Conservation (phyloP, 1,140 invertebrate species). For the Apocrypta bakeri region DNA sequence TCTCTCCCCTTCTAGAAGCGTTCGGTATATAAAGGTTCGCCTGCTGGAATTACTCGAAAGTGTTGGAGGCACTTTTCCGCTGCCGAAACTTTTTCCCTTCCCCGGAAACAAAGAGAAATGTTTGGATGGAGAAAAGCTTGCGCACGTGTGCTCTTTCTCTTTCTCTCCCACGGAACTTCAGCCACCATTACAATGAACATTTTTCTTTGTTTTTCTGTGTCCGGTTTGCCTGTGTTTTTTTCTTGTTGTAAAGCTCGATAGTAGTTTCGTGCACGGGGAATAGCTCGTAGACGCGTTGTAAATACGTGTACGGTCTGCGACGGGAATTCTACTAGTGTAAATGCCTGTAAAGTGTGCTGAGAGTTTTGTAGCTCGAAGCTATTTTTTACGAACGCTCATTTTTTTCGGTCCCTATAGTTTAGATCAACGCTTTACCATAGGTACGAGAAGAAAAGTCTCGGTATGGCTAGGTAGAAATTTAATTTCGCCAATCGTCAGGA, state of each 20-base stretch:
- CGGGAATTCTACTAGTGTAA: not conserved
- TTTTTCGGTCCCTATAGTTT: too few species aligned
- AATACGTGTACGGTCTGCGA: not conserved
- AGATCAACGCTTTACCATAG: too few species aligned
- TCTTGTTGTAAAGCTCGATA: not conserved
- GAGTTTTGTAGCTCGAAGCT: not conserved
- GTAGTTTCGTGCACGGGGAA: not conserved
- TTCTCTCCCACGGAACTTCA: not conserved
- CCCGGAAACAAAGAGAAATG: conserved; percentile 34
- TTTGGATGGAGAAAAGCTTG: conserved; percentile 14
- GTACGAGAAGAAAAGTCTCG: too few species aligned
- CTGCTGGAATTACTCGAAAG: conserved; percentile 32
- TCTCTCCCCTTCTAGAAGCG: not conserved
- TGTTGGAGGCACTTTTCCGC: conserved; percentile 22
- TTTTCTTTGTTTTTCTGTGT: conserved; percentile 19
- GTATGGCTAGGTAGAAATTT: too few species aligned
- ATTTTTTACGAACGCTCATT: not conserved
- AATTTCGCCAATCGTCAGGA: too few species aligned
- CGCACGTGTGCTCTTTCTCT: not conserved
- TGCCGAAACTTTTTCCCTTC: conserved; percentile 21
- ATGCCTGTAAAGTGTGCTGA: not conserved
- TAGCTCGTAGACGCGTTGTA: conserved; percentile 9
- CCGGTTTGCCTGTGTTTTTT: not conserved
- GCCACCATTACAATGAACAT: conserved; percentile 2
- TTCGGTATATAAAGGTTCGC: conserved; percentile 9